These are phyloP conservation scores for Malacosoma neustria DNA, from an alignment of 2,888 invertebrate genomes.

Conservation along the genomic window DNA sequence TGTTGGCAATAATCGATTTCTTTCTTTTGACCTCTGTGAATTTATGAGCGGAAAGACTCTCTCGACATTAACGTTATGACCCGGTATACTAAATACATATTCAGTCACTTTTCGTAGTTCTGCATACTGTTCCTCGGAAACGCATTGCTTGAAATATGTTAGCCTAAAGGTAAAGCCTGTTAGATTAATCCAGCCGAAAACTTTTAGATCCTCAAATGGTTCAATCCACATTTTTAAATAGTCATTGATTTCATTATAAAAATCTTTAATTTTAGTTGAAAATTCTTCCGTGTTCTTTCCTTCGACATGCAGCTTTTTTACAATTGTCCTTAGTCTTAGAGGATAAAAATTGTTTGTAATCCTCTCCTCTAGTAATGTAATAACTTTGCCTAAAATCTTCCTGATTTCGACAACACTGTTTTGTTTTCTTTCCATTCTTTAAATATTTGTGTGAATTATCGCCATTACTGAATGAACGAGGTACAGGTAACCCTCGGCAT, in stretches of 20 bases:
- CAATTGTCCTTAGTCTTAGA: too few species aligned
- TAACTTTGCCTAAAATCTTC: not conserved
- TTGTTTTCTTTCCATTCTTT: not conserved
- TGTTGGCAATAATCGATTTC: slow-evolving; percentile 1
- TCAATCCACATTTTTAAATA: too few species aligned
- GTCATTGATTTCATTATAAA: not conserved
- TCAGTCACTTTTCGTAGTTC: not conserved
- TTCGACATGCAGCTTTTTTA: not conserved
- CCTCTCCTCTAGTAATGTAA: too few species aligned
- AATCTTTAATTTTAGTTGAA: not conserved
- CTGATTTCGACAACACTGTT: slow-evolving; percentile 1
- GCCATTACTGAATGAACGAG: not conserved
- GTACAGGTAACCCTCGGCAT: slow-evolving; percentile 1
- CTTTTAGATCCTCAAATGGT: too few species aligned
- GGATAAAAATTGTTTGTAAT: too few species aligned
- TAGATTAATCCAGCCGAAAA: too few species aligned
- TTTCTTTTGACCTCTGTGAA: slow-evolving; percentile 2
- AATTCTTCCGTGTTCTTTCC: not conserved
- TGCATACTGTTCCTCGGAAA: too few species aligned
- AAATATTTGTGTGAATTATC: too few species aligned
- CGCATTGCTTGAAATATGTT: too few species aligned
- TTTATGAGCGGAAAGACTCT: not conserved
- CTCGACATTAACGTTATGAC: not conserved
- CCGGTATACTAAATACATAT: slow-evolving; percentile 1
- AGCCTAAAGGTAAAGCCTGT: too few species aligned